Percentiles rank a stretch among this genome's conserved stretches.
Conservation (phyloP, 2,113 vertebrate species). For the Neogale vison region DNA sequence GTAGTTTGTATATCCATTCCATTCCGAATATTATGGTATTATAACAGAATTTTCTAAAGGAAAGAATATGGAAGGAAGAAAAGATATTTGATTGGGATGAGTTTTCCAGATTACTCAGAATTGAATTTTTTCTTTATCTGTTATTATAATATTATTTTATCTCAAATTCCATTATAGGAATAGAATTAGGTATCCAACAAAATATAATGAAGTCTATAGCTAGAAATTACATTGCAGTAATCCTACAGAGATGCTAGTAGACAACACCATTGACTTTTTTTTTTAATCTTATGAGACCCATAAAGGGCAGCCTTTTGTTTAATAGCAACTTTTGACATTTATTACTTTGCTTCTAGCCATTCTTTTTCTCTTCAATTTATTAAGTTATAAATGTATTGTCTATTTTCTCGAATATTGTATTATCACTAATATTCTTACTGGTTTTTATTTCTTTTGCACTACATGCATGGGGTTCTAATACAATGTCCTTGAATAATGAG, state of each 20-base stretch:
- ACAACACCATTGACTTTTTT: background rate
- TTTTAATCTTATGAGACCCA: constrained; percentile 62
- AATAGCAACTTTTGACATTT: constrained; percentile 81
- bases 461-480: constrained; percentile 40
- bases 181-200: constrained; percentile 13
- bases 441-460: constrained; percentile 61
- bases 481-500: background rate
- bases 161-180: background rate
- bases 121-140: background rate
- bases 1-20: background rate
- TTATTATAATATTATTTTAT: background rate
- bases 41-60: fast-evolving
- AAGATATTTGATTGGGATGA: background rate
- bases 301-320: constrained; percentile 83
- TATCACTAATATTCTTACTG: constrained; percentile 50
- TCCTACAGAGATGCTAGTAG: constrained; percentile 28
- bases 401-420: constrained; percentile 47
- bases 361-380: constrained; percentile 74
- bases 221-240: constrained; percentile 59
- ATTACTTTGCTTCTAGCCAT: constrained; percentile 65
- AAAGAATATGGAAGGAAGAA: background rate
- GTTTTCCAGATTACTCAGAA: background rate
- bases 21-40: background rate
- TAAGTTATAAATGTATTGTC: constrained; percentile 59
- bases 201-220: constrained; percentile 46